These are phyloP conservation scores for Notarius quadriscutis DNA, from an alignment of 2,113 vertebrate genomes.

Conservation along the genomic window DNA sequence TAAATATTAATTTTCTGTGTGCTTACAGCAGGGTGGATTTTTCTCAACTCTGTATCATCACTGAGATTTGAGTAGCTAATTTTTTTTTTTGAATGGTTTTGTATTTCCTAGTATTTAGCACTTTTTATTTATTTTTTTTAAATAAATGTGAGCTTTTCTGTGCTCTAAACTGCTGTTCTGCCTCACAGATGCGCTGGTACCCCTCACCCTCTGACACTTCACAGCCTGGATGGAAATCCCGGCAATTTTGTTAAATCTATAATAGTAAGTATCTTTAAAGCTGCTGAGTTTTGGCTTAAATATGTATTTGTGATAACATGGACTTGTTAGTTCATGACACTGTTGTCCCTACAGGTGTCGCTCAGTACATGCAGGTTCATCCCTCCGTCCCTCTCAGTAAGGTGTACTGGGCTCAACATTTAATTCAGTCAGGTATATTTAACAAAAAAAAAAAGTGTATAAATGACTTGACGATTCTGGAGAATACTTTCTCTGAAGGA, in stretches of 20 bases:
- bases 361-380: constrained; percentile 25
- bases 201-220: constrained; percentile 87
- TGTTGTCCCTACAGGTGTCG: constrained; percentile 25
- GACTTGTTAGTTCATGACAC: background rate
- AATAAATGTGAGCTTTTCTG: too few species aligned
- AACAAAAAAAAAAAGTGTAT: constrained; percentile 52
- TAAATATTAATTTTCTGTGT: too few species aligned
- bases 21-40: too few species aligned
- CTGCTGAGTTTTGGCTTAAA: background rate
- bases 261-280: constrained; percentile 67
- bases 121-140: too few species aligned
- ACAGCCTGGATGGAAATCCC: constrained; percentile 96
- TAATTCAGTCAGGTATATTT: constrained; percentile 59
- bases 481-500: constrained; percentile 45
- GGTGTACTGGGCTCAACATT: constrained; percentile 42
- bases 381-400: constrained; percentile 22
- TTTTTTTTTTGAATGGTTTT: too few species aligned
- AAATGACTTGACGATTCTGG: constrained; percentile 48
- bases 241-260: constrained; percentile 91
- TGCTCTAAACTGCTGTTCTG: constrained; percentile 51
- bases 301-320: background rate
- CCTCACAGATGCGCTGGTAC: constrained; percentile 92
- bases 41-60: too few species aligned
- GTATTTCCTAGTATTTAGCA: too few species aligned
- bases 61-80: too few species aligned